phyloP scores from a whole-genome alignment of 2,797 vertebrate genomes.

The Cichlasoma orientale region DNA sequence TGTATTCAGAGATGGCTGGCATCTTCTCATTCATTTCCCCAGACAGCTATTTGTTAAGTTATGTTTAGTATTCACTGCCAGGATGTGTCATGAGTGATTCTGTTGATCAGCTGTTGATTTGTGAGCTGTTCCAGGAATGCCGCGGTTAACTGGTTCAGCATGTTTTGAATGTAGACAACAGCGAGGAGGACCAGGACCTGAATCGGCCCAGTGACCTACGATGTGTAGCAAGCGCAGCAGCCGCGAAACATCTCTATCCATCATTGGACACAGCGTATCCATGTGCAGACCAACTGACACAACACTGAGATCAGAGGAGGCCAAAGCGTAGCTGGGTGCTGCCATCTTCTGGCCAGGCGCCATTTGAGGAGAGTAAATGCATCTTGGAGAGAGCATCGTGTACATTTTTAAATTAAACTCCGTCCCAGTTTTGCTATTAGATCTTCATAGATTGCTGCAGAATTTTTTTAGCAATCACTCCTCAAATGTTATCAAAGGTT shows the following conservation, averaged over 20 bases:
- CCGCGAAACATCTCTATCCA: slow-evolving; percentile 69
- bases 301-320: slow-evolving; percentile 41
- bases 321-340: slow-evolving; percentile 77
- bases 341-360: slow-evolving; percentile 81
- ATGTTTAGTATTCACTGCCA: slow-evolving; percentile 70
- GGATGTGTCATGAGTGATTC: slow-evolving; percentile 71
- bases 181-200: slow-evolving; percentile 40
- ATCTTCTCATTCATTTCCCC: slow-evolving; percentile 67
- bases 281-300: slow-evolving; percentile 35
- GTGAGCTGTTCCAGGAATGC: slow-evolving; percentile 53
- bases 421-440: background rate
- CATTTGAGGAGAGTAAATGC: slow-evolving; percentile 12
- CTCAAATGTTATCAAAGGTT: background rate
- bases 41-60: slow-evolving; percentile 71
- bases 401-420: background rate
- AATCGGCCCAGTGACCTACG: slow-evolving; percentile 67
- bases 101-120: slow-evolving; percentile 69
- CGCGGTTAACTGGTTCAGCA: slow-evolving; percentile 61
- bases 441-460: background rate
- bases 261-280: slow-evolving; percentile 57
- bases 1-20: slow-evolving; percentile 57
- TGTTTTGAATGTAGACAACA: slow-evolving; percentile 56
- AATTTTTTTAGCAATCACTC: background rate
- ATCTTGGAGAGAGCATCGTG: background rate
- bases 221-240: slow-evolving; percentile 43